A percentile compares a stretch with the other conserved stretches of the same genome.
Conservation (phyloP, 2,113 vertebrate genomes). For the Ictalurus furcatus region DNA sequence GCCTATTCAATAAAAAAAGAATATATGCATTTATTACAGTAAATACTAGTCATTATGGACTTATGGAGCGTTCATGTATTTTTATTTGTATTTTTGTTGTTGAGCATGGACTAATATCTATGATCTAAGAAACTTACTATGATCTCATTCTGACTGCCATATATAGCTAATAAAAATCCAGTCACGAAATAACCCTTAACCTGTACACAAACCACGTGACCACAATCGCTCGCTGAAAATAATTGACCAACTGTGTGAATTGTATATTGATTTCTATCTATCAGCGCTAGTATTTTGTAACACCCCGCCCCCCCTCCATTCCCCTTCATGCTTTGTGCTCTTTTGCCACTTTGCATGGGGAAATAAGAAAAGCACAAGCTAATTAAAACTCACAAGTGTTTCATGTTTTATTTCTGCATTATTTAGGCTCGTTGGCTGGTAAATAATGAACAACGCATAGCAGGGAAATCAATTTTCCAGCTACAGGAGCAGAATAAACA, state of each 20-base stretch:
- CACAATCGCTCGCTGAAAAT: not conserved
- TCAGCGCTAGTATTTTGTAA: not conserved
- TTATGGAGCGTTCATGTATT: not conserved
- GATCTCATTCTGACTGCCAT: not conserved
- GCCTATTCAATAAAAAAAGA: not conserved
- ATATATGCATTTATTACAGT: not conserved
- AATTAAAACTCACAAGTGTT: slow-evolving; percentile 78
- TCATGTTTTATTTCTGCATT: slow-evolving; percentile 67
- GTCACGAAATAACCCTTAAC: not conserved
- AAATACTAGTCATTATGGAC: not conserved
- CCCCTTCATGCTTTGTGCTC: not conserved
- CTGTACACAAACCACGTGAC: not conserved
- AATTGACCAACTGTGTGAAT: not conserved
- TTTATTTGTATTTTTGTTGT: too few species aligned
- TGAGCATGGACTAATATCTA: not conserved
- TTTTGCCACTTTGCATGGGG: slow-evolving; percentile 34
- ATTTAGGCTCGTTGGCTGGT: slow-evolving; percentile 70
- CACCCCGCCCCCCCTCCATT: not conserved
- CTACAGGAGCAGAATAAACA: slow-evolving; percentile 82
- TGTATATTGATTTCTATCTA: slow-evolving; percentile 23
- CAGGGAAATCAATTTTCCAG: slow-evolving; percentile 83
- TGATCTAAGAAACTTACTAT: not conserved
- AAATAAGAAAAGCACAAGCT: slow-evolving; percentile 68
- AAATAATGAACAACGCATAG: slow-evolving; percentile 73
- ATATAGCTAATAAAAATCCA: not conserved